Evolutionary conservation across 2,797 vertebrate genomes (phyloP).

Genomic region (Geotrypetes seraphini): DNA sequence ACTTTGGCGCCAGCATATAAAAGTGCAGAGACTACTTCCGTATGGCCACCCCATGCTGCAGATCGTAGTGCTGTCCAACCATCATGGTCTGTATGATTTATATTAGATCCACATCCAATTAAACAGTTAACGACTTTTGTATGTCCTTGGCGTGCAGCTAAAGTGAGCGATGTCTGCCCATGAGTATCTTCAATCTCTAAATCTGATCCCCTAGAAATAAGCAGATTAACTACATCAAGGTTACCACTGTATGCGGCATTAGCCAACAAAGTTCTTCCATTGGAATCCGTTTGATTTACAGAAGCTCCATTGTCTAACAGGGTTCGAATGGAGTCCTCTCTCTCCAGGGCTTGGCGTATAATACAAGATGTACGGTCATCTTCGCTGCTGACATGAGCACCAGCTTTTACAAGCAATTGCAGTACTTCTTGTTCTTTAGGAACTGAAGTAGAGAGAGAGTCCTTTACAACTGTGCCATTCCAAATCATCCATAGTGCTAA

Average conservation of each 20-base stretch:
- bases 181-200: conserved; percentile 86
- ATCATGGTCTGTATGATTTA: conserved; percentile 92
- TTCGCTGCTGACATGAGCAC: conserved; percentile 88
- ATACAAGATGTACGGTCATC: conserved; percentile 85
- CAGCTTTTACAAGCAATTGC: conserved; percentile 92
- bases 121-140: conserved; percentile 94
- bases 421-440: conserved; percentile 92
- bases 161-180: conserved; percentile 88
- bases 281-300: conserved; percentile 87
- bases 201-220: conserved; percentile 82
- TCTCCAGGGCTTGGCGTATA: conserved; percentile 86
- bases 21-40: conserved; percentile 91
- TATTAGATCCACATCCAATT: conserved; percentile 85
- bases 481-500: conserved; percentile 97
- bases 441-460: conserved; percentile 83
- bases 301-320: conserved; percentile 86
- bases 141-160: conserved; percentile 91
- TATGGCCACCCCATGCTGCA: conserved; percentile 94
- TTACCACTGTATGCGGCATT: conserved; percentile 91
- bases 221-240: conserved; percentile 86
- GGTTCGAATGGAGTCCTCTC: conserved; percentile 90
- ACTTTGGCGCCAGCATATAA: conserved; percentile 92
- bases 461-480: conserved; percentile 91
- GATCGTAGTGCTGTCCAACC: conserved; percentile 93
- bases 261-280: conserved; percentile 80